Conservation (phyloP, 1,140 invertebrate genomes). For the Branchinecta lynchi region DNA sequence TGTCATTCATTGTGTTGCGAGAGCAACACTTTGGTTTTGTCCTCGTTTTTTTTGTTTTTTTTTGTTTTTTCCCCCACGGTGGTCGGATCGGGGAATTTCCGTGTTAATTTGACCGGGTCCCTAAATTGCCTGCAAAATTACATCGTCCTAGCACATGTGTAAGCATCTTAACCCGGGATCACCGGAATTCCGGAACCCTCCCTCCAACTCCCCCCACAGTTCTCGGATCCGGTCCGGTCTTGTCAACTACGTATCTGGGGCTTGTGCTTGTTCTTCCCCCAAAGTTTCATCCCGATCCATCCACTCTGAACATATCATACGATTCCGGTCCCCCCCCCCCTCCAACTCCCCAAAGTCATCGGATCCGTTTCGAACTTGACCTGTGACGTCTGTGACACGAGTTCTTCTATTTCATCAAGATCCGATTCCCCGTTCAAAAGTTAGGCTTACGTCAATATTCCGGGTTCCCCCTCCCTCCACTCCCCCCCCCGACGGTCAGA, state of each 20-base stretch:
- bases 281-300: neutral
- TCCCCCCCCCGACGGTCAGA: too few relatives aligned
- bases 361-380: neutral
- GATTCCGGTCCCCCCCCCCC: slow-evolving; percentile 1
- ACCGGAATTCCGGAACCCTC: neutral
- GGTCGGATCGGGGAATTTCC: too few relatives aligned
- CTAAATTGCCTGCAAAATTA: too few relatives aligned
- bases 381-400: neutral
- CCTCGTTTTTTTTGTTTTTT: too few relatives aligned
- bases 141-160: too few relatives aligned
- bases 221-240: neutral
- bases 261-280: slow-evolving; percentile 4
- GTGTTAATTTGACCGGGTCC: too few relatives aligned
- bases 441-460: slow-evolving; percentile 4
- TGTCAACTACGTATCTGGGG: slow-evolving; percentile 9
- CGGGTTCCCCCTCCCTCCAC: too few relatives aligned
- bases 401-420: slow-evolving; percentile 4
- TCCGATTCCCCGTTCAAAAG: neutral
- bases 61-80: too few relatives aligned
- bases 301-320: neutral
- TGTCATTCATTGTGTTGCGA: too few relatives aligned
- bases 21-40: too few relatives aligned
- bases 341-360: slow-evolving; percentile 5
- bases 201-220: neutral
- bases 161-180: too few relatives aligned